Evolutionary conservation across 2,797 vertebrate species (phyloP).

Genomic region (Pangasius mekongensis): DNA sequence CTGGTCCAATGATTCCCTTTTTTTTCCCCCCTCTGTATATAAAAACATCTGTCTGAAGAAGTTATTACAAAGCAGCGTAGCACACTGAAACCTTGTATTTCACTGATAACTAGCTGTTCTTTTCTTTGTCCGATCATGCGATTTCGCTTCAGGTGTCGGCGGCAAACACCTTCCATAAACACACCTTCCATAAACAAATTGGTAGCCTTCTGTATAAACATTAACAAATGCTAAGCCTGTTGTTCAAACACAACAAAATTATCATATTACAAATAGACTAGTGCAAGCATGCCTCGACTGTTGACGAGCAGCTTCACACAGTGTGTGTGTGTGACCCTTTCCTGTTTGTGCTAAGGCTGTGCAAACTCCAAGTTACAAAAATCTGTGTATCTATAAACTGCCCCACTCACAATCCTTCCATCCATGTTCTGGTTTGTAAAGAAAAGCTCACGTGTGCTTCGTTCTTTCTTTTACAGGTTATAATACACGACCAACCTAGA

Average conservation of each 20-base stretch:
- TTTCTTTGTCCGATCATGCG: too few relatives aligned
- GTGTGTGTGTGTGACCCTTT: too few relatives aligned
- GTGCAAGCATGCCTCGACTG: background rate
- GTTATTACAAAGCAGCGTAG: background rate
- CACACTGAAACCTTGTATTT: background rate
- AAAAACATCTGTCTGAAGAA: background rate
- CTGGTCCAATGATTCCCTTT: background rate
- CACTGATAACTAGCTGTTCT: rapidly evolving
- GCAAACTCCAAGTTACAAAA: background rate
- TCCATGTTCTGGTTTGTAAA: background rate
- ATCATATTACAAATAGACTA: background rate
- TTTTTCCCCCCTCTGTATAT: background rate
- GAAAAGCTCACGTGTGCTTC: constrained; percentile 4
- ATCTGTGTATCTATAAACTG: background rate
- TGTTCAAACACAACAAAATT: too few relatives aligned
- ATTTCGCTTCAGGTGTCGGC: background rate
- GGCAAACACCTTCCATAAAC: background rate
- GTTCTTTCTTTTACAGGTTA: constrained; percentile 78
- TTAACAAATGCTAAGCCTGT: background rate
- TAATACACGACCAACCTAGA: constrained; percentile 92
- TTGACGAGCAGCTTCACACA: too few relatives aligned
- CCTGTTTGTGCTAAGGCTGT: background rate
- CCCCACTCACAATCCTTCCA: background rate
- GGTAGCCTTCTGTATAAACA: background rate
- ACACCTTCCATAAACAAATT: constrained; percentile 3